Evolutionary conservation across 2,888 invertebrate genomes (phyloP).

Genomic region (Alviniconcha strummeri): DNA sequence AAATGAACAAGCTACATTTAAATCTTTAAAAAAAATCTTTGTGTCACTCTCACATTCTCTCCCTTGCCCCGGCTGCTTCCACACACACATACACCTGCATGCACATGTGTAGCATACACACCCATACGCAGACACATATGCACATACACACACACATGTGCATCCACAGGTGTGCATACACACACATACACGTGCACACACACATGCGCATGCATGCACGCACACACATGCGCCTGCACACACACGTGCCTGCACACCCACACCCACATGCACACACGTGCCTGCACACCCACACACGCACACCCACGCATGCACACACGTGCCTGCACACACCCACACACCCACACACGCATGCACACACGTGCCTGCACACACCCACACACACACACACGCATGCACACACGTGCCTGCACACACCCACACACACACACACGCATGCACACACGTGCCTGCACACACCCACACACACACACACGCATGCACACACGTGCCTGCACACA

Average conservation of each 20-base stretch:
- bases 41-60: too few relatives aligned
- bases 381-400: neutral
- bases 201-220: too few relatives aligned
- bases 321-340: neutral
- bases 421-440: too few relatives aligned
- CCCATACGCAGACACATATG: neutral
- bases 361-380: neutral
- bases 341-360: too few relatives aligned
- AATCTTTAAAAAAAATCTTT: too few relatives aligned
- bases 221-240: neutral
- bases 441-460: too few relatives aligned
- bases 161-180: neutral
- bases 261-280: neutral
- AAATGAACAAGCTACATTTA: too few relatives aligned
- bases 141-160: neutral
- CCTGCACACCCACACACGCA: too few relatives aligned
- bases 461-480: neutral
- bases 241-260: neutral
- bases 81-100: neutral
- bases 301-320: too few relatives aligned
- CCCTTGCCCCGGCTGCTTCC: too few relatives aligned
- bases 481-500: neutral
- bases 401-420: too few relatives aligned
- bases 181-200: neutral
- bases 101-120: neutral